These are phyloP conservation scores for Cephus cinctus DNA, from an alignment of 1,140 invertebrate genomes.

Conservation along the genomic window DNA sequence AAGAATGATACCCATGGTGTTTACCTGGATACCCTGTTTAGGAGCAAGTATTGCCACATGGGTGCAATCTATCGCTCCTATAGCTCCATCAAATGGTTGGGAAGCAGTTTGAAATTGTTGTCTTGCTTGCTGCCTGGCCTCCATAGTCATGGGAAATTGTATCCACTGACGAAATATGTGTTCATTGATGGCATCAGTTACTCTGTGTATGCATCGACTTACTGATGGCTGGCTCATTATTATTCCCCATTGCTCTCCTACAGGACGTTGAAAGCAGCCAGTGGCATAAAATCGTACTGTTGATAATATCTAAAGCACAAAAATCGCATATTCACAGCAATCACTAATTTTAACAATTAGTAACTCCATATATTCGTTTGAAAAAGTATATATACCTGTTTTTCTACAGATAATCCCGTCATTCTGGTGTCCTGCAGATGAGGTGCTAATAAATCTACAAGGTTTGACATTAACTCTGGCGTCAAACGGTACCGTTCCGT, in stretches of 20 bases:
- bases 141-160: background rate
- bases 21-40: background rate
- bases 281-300: background rate
- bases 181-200: background rate
- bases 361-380: too few species aligned
- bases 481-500: background rate
- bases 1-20: background rate
- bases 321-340: too few species aligned
- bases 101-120: background rate
- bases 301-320: too few species aligned
- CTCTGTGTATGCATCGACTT: background rate
- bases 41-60: background rate
- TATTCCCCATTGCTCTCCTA: background rate
- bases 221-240: background rate
- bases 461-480: background rate
- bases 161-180: background rate
- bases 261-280: background rate
- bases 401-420: background rate
- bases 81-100: background rate
- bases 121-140: background rate
- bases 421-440: background rate
- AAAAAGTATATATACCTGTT: too few species aligned
- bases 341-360: too few species aligned
- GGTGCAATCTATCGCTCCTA: background rate
- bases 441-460: background rate